Base-by-base conservation (phyloP, 1,140 invertebrate genomes). In the Formica selysi region DNA sequence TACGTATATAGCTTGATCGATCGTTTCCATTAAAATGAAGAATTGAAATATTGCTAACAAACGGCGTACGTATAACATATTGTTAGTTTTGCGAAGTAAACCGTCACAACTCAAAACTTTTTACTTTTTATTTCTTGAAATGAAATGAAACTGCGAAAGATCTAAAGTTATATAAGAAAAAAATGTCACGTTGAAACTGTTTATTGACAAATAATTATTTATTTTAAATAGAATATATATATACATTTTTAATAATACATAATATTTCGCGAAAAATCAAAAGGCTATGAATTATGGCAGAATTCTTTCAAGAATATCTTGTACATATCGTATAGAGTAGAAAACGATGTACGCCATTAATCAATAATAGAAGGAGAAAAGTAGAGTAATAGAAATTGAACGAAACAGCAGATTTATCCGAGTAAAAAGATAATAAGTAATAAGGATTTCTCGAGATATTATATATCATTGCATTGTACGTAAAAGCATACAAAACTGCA, bases 371-470 rank as follows among this genome's bases (percentile, higher is more conserved):
- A 41, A 62, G 10, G 59, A 32, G 11, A 76, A 74, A 57, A 19
- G 19, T 26, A 44, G 10, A 22, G 61, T 61, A 41, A 16, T n/a
- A 48, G 41, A 65, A 64, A 65, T 51, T 11, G 13, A 16, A 62
- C 16, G 5, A 64, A 64, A 44, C 8, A 11, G 26, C 16, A 48
- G 38, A 78, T 64, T 78, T 65, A 65, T n/a, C 29, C 61, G 29
- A 62, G 6, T 8, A 76, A 62, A 6, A 64, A 78, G 10, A 32
- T 32, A 51, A 48, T 44, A 10, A 22, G 61, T 26, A 13, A 51
- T 10, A 44, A 36, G n/a, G 38, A 13, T 65, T n/a, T n/a, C 41
- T 51, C 16, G n/a, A 78, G 16, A 64, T 65, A 78, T 78, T 62
- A 62, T 44, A 22, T 65, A 78, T 65, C n/a, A 48, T 13, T 65